Base-by-base conservation (phyloP, 2,113 vertebrate genomes). In the Silurus meridionalis region DNA sequence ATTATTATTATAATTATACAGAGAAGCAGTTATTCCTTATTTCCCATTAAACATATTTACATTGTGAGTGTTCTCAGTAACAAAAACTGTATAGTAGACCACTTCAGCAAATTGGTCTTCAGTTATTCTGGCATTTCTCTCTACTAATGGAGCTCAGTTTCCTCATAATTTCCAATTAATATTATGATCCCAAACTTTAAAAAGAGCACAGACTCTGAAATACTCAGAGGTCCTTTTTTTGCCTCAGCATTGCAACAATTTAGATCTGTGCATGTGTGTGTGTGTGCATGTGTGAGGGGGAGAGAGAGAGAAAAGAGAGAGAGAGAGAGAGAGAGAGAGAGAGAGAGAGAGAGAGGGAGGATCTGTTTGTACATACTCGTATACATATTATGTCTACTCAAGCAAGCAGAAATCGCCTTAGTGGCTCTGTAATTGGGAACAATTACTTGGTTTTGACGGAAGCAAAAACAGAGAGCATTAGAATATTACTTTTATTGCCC, bases 401-500 rank as follows among this genome's bases (percentile, higher is more conserved):
- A 64, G 63, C 84, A 21, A 8, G 77, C 46, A 15, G 52, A 37
- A 67, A 80, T 72, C n/a, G 83, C 87, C 88, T 87, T 92, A 96
- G 94, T 94, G 92, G 90, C 92, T 87, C 92, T 81, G 90, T 97
- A 96, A 97, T 97, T 95, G 95, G 92, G 87, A 93, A 93, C 94
- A 95, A 97, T 95, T 92, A 95, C 93, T 94, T 93, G 93, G 92
- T 91, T 95, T 94, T 94, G 94, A 95, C 95, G 94, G 93, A 93
- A 96, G 94, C 95, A 95, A 96, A 96, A 97, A 95, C 90, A 93
- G 93, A 93, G 89, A 89, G 94, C 95, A 96, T 97, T 97, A 96
- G 94, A 94, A 95, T 94, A 95, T 94, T 94, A 95, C 94, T 95
- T 97, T 97, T 97, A 96, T 96, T 94, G 95, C 96, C 95, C 87